Evolutionary conservation across 2,888 invertebrate species (phyloP), one percentile per base, ranked within the genome.

Genomic region (Lapara coniferarum): DNA sequence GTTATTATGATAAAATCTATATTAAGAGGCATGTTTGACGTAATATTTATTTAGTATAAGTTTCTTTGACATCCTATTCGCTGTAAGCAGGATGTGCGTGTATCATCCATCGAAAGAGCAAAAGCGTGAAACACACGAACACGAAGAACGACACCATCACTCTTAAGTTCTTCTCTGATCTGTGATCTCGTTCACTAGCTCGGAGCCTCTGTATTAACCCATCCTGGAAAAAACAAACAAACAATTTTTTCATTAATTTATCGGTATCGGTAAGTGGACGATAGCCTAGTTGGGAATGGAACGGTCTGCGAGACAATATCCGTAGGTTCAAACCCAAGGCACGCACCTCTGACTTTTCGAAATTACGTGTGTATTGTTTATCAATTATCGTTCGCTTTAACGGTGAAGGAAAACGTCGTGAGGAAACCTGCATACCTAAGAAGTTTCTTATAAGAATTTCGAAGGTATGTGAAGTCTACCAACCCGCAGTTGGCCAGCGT

Each of bases 161-260:
- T 46, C 88, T 85, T 3, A 92, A 85, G 59, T 87, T 91, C 74
- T 88, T 91, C 77, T 92, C 92, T 0, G 91, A 89, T 19, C 87
- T 81, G 69, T 89, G 91, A 77, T 92, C 92, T 4, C 90, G 84
- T 73, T 94, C 92, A 74, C 92, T 92, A 56, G 88, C 89, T 5
- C 89, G 89, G 52, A 94, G 84, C 10, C 93, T 83, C 66, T 92
- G 92, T 67, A 93, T 87, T 51, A 94, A 78, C 0, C 94, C 94
- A 58, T 87, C 89, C 94, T 94, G 87, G 69, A 90, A 49, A 63
- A 59, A 12, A 46, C 0, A 46, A 10, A 3, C n/a, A 55, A 46
- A 16, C 12, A 16, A 58, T n/a, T 37, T 12, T 25, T 25, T 57
- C 25, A 51, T 51, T 37, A 8, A 2, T 25, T 25, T 25, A 2